These are phyloP conservation scores for Chionoecetes opilio DNA, from an alignment of 1,140 invertebrate genomes.

Conservation along the genomic window DNA sequence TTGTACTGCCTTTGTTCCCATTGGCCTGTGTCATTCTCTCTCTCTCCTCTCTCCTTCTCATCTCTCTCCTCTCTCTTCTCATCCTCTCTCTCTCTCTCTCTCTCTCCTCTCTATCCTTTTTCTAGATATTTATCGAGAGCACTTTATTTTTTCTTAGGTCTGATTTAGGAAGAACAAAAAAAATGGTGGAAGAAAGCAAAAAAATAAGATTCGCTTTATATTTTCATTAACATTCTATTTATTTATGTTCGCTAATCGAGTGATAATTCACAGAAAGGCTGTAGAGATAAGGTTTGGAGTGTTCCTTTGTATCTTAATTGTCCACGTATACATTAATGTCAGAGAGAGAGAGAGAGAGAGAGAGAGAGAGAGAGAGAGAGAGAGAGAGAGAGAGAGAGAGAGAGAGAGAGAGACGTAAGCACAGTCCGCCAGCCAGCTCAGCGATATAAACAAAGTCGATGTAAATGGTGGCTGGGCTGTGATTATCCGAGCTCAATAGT, in stretches of 20 bases:
- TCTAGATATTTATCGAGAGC: too few relatives aligned
- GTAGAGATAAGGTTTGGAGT: not conserved
- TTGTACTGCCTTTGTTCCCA: not conserved
- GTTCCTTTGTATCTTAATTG: slow-evolving; percentile 30
- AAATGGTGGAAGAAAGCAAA: not conserved
- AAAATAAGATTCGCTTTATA: not conserved
- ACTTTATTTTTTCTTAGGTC: too few relatives aligned
- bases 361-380: slow-evolving; percentile 12
- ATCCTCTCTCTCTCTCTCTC: slow-evolving; percentile 16
- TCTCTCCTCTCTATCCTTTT: not conserved
- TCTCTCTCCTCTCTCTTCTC: not conserved
- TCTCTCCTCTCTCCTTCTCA: not conserved
- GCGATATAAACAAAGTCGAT: slow-evolving; percentile 55
- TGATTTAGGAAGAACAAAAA: not conserved
- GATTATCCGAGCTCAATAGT: slow-evolving; percentile 60
- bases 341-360: not conserved
- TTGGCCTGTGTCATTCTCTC: not conserved
- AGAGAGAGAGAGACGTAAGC: not conserved
- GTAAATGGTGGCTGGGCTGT: slow-evolving; percentile 47
- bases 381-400: not conserved
- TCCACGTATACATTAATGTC: not conserved
- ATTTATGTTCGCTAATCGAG: not conserved
- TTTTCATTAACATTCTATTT: slow-evolving; percentile 11
- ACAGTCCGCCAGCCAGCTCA: not conserved
- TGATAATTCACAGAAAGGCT: not conserved